Conservation (phyloP, 2,797 vertebrate genomes). For the Characodon lateralis region DNA sequence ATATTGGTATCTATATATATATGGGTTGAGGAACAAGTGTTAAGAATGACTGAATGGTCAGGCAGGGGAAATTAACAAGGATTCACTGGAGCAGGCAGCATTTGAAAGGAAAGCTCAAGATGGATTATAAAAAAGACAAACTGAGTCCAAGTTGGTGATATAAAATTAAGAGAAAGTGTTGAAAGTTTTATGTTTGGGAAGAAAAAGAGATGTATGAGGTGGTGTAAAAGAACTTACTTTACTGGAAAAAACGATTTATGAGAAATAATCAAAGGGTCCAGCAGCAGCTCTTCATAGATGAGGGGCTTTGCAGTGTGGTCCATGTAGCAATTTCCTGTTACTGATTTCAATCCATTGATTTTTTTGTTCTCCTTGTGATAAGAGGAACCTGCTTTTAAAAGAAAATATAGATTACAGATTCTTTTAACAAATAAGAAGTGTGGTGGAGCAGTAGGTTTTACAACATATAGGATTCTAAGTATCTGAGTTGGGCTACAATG, state of each 20-base stretch:
- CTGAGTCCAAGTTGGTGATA: background rate
- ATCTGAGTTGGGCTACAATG: background rate
- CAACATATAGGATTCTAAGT: background rate
- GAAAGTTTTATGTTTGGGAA: conserved; percentile 21
- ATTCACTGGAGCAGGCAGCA: background rate
- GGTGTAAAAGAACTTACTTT: background rate
- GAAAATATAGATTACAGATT: background rate
- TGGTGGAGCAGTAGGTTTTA: background rate
- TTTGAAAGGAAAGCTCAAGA: conserved; percentile 8
- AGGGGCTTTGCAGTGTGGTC: background rate
- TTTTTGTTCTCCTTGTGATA: background rate
- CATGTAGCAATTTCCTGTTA: background rate
- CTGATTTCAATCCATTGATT: background rate
- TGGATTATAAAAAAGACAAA: conserved; percentile 2
- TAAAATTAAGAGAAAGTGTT: conserved; percentile 6
- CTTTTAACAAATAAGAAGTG: background rate
- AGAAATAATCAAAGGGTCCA: conserved; percentile 22
- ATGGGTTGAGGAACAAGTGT: conserved; percentile 8
- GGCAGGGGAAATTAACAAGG: conserved; percentile 14
- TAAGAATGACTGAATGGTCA: conserved; percentile 9
- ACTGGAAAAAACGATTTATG: background rate
- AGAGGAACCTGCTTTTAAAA: background rate
- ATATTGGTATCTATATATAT: conserved; percentile 15
- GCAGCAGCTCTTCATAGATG: conserved; percentile 20
- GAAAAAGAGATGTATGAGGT: background rate